These are phyloP conservation scores for Falco concolor DNA, from an alignment of 2,797 vertebrate genomes.

Conservation along the genomic window DNA sequence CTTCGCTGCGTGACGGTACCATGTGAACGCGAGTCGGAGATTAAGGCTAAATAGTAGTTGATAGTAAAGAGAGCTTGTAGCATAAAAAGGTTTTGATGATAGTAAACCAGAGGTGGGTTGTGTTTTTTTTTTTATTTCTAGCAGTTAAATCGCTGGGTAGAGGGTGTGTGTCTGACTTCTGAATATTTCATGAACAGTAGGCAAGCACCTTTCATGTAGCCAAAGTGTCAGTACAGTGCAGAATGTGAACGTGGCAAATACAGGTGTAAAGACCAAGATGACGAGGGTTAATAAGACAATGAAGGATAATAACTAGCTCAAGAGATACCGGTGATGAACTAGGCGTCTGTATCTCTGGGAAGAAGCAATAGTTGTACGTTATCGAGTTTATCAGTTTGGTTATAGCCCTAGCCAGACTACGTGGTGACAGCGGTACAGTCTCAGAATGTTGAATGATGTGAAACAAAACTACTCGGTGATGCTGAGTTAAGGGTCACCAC, in stretches of 20 bases:
- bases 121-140: not conserved
- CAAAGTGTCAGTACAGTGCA: not conserved
- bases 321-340: not conserved
- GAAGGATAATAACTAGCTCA: not conserved
- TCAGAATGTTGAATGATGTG: conserved; percentile 14
- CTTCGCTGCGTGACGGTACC: conserved; percentile 2
- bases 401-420: not conserved
- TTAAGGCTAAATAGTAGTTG: conserved; percentile 56
- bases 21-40: conserved; percentile 51
- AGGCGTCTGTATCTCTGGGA: not conserved
- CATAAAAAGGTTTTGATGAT: conserved; percentile 15
- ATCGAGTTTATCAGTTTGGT: conserved; percentile 22
- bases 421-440: not conserved
- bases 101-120: conserved; percentile 15
- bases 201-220: not conserved
- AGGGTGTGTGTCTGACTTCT: not conserved
- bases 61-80: conserved; percentile 38
- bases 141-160: not conserved
- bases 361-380: not conserved
- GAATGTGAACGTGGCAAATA: not conserved
- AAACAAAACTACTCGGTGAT: not conserved
- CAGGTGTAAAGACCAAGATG: not conserved
- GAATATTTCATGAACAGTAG: not conserved
- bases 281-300: not conserved
- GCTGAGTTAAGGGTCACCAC: not conserved